A percentile compares a stretch with the other conserved stretches of the same genome.
Conservation (phyloP, 2,113 vertebrate genomes). For the Lampris incognitus region DNA sequence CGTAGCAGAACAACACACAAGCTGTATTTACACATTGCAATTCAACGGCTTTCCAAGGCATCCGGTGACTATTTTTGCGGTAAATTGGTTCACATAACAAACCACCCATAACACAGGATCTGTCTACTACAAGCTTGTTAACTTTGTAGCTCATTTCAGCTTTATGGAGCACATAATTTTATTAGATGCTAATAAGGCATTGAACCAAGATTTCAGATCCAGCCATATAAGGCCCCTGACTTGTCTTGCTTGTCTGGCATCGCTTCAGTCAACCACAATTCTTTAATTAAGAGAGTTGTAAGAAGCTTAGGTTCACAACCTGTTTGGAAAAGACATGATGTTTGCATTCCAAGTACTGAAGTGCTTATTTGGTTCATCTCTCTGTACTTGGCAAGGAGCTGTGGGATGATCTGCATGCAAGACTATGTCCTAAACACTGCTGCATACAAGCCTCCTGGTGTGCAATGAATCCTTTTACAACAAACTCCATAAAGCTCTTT, state of each 20-base stretch:
- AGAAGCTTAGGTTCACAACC: conserved; percentile 66
- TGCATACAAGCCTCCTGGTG: conserved; percentile 69
- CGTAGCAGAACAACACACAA: conserved; percentile 6
- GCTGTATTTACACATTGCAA: conserved; percentile 12
- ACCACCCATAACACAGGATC: conserved; percentile 5
- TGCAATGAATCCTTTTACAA: conserved; percentile 85
- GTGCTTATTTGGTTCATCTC: conserved; percentile 80
- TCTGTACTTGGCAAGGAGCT: conserved; percentile 49
- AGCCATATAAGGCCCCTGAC: conserved; percentile 71
- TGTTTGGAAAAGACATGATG: conserved; percentile 66
- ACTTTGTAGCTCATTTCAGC: conserved; percentile 6
- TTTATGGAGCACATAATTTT: conserved; percentile 39
- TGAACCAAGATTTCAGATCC: conserved; percentile 26
- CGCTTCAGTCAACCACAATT: conserved; percentile 44
- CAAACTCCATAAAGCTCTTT: conserved; percentile 85
- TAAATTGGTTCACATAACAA: conserved; percentile 2
- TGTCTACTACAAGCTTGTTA: conserved; percentile 21
- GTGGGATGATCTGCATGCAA: conserved; percentile 62
- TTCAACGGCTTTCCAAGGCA: conserved; percentile 16
- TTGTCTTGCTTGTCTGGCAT: conserved; percentile 64
- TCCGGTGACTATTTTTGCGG: neutral
- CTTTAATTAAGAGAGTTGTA: conserved; percentile 40
- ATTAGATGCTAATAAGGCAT: conserved; percentile 25
- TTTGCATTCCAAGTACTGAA: conserved; percentile 75
- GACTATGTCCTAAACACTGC: conserved; percentile 74